Evolutionary conservation across 2,888 invertebrate species (phyloP).

Genomic region (Kuschelorhynchus macadamiae): DNA sequence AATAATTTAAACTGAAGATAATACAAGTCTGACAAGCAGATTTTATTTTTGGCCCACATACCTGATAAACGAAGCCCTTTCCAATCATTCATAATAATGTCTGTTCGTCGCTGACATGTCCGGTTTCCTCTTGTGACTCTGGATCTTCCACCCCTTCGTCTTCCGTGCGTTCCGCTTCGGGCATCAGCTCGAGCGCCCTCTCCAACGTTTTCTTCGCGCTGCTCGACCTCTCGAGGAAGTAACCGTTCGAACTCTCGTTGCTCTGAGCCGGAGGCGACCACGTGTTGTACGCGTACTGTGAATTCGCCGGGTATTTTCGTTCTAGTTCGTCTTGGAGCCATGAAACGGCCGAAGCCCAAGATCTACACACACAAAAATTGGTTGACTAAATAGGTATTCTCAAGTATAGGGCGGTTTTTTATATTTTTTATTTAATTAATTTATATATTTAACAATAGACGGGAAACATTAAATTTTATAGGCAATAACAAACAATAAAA

Average conservation of each 20-base stretch:
- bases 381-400: too few relatives aligned
- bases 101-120: constrained; percentile 52
- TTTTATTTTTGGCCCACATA: neutral
- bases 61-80: neutral
- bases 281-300: constrained; percentile 88
- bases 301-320: constrained; percentile 75
- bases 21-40: too few relatives aligned
- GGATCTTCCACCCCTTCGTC: constrained; percentile 66
- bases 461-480: too few relatives aligned
- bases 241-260: constrained; percentile 95
- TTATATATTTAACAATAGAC: too few relatives aligned
- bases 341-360: constrained; percentile 91
- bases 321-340: constrained; percentile 98
- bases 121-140: constrained; percentile 63
- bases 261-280: constrained; percentile 97
- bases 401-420: too few relatives aligned
- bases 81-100: constrained; percentile 42
- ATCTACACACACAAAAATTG: too few relatives aligned
- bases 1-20: too few relatives aligned
- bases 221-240: constrained; percentile 93
- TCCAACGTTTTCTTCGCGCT: constrained; percentile 92
- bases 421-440: too few relatives aligned
- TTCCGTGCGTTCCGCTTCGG: constrained; percentile 72
- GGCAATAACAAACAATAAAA: too few relatives aligned
- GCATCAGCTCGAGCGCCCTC: constrained; percentile 82